Base-by-base conservation (phyloP, 2,888 invertebrate genomes). In the Pseudoips prasinana region DNA sequence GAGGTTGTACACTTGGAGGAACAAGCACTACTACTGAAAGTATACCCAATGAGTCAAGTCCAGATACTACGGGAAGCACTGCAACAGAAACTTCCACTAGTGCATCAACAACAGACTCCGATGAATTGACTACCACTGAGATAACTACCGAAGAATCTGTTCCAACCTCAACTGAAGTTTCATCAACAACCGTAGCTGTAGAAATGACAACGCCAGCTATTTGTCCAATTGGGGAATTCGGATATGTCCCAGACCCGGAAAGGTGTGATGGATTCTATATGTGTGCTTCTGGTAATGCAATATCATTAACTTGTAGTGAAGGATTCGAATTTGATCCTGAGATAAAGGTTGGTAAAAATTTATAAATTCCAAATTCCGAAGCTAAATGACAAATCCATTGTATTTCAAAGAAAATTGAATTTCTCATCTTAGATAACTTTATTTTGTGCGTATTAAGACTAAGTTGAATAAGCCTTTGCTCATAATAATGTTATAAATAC, bases 201-300 rank as follows among this genome's bases (percentile, higher is more conserved):
- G 32, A 25, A 8, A 29, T 29, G 0, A 33, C 36, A 1, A 32
- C 45, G 7, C 27, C 10, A 1, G 24, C 46, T 0, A 8, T 64
- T 7, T 71, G 69, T 23, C 44, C 57, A 2, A 33, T 53, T 1
- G 67, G 55, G 2, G 40, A 41, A 0, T 54, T 59, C 6, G 69
- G 64, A 8, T 57, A 60, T 6, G 22, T 66, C 0, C 40, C 72
- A 0, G 54, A 71, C 17, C 68, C 69, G 0, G 34, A 46, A 0
- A 34, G 43, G 6, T 73, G 73, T 33, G 29, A 57, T 20, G 37
- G 40, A 0, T 73, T 58, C 36, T 72, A 63, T 11, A 31, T 71
- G 29, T 73, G 72, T 23, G 23, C 53, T 0, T 56, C 38, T 0
- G 63, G 62, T 0, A 26, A 33, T 3, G 33, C 62, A 0, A 41